Percentiles rank a stretch among this genome's conserved stretches.
Conservation (phyloP, 2,797 vertebrate species). For the Anguilla marmorata region DNA sequence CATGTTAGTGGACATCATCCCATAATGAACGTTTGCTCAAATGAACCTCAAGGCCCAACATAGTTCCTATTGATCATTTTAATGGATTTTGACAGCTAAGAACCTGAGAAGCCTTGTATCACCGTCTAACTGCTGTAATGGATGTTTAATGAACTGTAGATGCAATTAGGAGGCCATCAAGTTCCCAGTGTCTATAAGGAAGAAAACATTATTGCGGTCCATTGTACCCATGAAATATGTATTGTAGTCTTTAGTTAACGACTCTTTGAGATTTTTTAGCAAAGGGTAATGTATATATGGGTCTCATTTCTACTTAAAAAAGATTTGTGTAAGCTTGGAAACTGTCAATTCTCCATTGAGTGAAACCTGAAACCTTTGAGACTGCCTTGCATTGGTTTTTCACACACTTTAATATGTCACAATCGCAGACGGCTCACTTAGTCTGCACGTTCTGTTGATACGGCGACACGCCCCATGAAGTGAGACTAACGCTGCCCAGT, state of each 20-base stretch:
- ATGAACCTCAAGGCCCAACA: neutral
- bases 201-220: neutral
- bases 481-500: neutral
- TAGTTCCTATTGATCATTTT: neutral
- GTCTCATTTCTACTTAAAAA: neutral
- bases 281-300: neutral
- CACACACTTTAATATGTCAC: neutral
- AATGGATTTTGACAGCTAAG: neutral
- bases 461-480: neutral
- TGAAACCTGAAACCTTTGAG: neutral
- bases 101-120: neutral
- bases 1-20: neutral
- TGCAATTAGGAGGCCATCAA: conserved; percentile 12
- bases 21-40: conserved; percentile 5
- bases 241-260: neutral
- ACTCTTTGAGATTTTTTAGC: neutral
- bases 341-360: neutral
- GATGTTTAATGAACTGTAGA: conserved; percentile 7
- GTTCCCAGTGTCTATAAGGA: neutral
- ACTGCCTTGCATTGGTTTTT: conserved; percentile 10
- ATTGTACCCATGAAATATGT: neutral
- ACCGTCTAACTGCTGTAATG: neutral
- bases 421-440: neutral
- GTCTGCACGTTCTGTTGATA: conserved; percentile 1
- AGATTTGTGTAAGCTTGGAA: neutral